These are phyloP conservation scores for Melanerpes formicivorus DNA, from an alignment of 2,113 vertebrate genomes.

Conservation along the genomic window DNA sequence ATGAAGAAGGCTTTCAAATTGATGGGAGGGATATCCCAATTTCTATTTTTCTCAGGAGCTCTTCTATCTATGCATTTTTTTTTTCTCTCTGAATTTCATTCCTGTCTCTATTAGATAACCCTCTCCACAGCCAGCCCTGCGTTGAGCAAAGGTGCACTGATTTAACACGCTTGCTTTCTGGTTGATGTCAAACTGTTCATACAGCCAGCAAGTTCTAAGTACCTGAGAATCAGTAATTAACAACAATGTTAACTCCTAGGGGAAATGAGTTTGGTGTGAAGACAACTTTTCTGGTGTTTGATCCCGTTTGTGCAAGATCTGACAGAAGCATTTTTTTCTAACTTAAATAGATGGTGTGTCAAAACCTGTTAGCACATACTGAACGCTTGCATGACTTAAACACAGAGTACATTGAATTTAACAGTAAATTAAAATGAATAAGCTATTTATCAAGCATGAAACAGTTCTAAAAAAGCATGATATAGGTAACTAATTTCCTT, in stretches of 20 bases:
- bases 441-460: background rate
- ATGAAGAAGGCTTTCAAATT: slow-evolving; percentile 22
- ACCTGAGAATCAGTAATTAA: background rate
- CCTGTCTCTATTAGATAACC: background rate
- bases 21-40: background rate
- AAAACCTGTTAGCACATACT: background rate
- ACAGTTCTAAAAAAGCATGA: background rate
- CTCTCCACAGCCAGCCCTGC: background rate
- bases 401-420: background rate
- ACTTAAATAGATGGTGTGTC: background rate
- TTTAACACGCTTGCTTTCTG: background rate
- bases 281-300: background rate
- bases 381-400: slow-evolving; percentile 7
- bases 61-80: background rate
- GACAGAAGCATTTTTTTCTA: background rate
- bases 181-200: background rate
- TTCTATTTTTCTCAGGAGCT: background rate
- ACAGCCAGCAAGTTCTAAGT: slow-evolving; percentile 7
- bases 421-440: background rate
- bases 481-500: background rate
- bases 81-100: background rate
- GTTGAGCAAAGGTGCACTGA: background rate
- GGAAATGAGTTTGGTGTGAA: background rate
- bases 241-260: background rate
- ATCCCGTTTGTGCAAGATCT: background rate